A percentile compares a stretch with the other conserved stretches of the same genome.
Evolutionary conservation across 2,797 vertebrate species (phyloP).

Genomic region (Anguilla megastoma): DNA sequence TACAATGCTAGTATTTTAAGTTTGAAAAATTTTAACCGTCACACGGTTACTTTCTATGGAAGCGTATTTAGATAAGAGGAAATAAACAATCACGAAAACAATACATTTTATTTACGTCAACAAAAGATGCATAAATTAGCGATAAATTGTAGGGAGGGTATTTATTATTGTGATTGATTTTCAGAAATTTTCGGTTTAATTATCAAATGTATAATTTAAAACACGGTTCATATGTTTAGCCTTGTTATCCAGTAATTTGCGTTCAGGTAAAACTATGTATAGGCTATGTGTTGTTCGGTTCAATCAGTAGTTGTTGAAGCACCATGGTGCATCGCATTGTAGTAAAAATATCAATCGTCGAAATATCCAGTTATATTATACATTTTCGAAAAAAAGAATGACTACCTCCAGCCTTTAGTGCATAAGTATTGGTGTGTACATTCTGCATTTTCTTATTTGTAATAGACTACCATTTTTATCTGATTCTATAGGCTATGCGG

Average conservation of each 20-base stretch:
- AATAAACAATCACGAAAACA: not conserved
- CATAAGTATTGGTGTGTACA: not conserved
- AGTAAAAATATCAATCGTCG: not conserved
- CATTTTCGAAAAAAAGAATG: not conserved
- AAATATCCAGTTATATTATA: not conserved
- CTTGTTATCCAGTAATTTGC: not conserved
- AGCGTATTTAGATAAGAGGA: not conserved
- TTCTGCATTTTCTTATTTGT: constrained; percentile 16
- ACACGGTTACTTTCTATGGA: not conserved
- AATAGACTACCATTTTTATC: constrained; percentile 30
- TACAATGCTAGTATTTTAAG: not conserved
- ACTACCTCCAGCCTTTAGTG: not conserved
- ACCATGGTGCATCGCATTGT: not conserved
- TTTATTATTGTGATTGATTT: not conserved
- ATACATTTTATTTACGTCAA: not conserved
- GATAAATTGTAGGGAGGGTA: not conserved
- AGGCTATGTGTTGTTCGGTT: not conserved
- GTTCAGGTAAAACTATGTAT: not conserved
- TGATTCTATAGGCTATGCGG: constrained; percentile 35
- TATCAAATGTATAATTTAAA: not conserved
- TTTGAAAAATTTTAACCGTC: not conserved
- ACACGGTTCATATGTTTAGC: not conserved
- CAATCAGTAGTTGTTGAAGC: not conserved
- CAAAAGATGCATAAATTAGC: not conserved
- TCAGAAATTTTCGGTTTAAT: not conserved